Conservation (phyloP, 2,113 vertebrate species). For the Daphoenositta chrysoptera region DNA sequence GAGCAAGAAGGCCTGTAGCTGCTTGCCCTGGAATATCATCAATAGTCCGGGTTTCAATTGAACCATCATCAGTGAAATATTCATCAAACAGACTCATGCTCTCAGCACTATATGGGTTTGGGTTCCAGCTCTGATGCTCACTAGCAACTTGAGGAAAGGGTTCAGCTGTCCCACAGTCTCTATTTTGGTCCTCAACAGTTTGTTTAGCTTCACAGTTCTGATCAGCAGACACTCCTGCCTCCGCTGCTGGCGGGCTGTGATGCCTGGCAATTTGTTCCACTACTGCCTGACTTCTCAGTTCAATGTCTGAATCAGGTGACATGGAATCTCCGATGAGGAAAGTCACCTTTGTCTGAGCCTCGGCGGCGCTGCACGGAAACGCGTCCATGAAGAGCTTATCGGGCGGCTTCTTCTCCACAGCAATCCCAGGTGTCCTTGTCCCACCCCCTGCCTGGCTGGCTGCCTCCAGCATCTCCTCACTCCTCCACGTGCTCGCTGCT, state of each 20-base stretch:
- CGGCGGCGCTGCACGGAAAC: constrained; percentile 60
- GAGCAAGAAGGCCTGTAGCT: constrained; percentile 60
- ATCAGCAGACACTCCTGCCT: constrained; percentile 62
- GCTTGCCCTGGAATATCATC: constrained; percentile 77
- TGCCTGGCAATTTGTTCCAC: constrained; percentile 82
- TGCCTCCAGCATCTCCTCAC: constrained; percentile 25
- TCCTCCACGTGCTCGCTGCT: constrained; percentile 19
- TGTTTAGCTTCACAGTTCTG: constrained; percentile 69
- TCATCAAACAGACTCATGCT: constrained; percentile 86
- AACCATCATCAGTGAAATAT: constrained; percentile 84
- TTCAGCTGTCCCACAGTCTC: constrained; percentile 67
- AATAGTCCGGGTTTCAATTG: constrained; percentile 85
- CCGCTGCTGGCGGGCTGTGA: constrained; percentile 75
- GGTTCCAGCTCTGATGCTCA: constrained; percentile 79
- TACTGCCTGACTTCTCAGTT: constrained; percentile 82
- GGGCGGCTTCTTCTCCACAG: constrained; percentile 88
- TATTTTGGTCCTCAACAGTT: constrained; percentile 82
- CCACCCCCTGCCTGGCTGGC: constrained; percentile 44
- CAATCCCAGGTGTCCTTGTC: constrained; percentile 57
- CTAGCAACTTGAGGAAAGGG: constrained; percentile 70
- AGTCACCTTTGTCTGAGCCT: constrained; percentile 86
- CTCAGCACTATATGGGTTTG: constrained; percentile 70
- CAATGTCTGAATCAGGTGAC: constrained; percentile 96
- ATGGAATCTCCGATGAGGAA: constrained; percentile 97
- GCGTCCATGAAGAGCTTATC: constrained; percentile 78